Percentiles rank a stretch among this genome's conserved stretches.
These are phyloP conservation scores for Dynastes grantii DNA, from an alignment of 2,888 invertebrate species.

Conservation along the genomic window DNA sequence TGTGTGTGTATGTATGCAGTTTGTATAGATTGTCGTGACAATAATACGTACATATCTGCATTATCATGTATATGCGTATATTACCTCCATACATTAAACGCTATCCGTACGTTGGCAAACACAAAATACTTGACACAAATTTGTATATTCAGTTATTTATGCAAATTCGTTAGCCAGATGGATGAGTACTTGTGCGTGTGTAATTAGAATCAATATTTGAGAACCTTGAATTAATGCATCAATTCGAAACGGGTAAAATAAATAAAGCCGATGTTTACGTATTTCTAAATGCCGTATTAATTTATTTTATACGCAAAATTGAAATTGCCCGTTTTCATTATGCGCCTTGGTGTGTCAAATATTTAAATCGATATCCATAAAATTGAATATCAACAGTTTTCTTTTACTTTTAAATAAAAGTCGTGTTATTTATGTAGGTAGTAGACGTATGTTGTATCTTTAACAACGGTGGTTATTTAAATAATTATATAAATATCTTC, in stretches of 20 bases:
- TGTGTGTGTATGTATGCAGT: too few species aligned
- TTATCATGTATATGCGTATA: too few species aligned
- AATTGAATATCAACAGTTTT: too few species aligned
- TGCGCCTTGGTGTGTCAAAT: not conserved
- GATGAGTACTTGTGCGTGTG: not conserved
- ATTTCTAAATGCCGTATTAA: not conserved
- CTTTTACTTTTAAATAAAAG: too few species aligned
- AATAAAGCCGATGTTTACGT: slow-evolving; percentile 1
- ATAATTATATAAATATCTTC: too few species aligned
- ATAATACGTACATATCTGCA: too few species aligned
- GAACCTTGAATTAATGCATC: slow-evolving; percentile 10
- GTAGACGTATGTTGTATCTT: too few species aligned
- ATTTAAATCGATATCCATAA: not conserved
- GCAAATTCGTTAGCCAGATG: slow-evolving; percentile 4
- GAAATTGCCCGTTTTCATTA: not conserved
- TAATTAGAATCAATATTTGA: slow-evolving; percentile 1
- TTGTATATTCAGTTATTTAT: slow-evolving; percentile 28
- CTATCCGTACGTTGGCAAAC: not conserved
- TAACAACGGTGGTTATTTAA: too few species aligned
- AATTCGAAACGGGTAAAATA: not conserved
- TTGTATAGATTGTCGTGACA: too few species aligned
- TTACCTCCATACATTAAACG: not conserved
- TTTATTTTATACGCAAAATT: not conserved
- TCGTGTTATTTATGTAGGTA: too few species aligned
- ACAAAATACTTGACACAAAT: slow-evolving; percentile 29